A percentile compares a stretch with the other conserved stretches of the same genome.
Conservation (phyloP, 2,113 vertebrate genomes). For the Vidua macroura region DNA sequence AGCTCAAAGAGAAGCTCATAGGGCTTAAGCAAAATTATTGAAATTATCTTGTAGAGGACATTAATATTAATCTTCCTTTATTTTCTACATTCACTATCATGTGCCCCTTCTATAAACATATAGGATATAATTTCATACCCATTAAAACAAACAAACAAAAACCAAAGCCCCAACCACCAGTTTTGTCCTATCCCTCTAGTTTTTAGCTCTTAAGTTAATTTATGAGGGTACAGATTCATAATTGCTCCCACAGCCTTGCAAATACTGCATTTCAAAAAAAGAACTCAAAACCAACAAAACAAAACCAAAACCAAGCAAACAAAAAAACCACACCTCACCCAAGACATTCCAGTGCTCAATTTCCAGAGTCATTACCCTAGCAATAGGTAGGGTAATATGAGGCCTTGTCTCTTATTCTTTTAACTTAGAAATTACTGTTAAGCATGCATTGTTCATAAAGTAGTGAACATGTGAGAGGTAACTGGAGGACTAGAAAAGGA, state of each 20-base stretch:
- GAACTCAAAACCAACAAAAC: neutral
- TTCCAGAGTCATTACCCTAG: neutral
- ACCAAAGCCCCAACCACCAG: neutral
- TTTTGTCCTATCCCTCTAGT: neutral
- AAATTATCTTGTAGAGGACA: neutral
- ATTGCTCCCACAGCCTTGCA: neutral
- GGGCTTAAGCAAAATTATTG: neutral
- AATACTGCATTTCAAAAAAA: neutral
- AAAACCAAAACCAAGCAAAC: neutral
- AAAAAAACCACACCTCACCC: neutral
- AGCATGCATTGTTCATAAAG: neutral
- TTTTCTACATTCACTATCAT: neutral
- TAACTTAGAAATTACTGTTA: neutral
- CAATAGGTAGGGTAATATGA: neutral
- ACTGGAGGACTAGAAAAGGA: neutral
- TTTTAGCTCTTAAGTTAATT: neutral
- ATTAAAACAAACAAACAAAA: neutral
- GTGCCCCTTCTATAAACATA: neutral
- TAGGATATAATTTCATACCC: neutral
- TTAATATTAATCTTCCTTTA: neutral
- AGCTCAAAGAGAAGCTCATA: neutral
- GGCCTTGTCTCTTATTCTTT: neutral
- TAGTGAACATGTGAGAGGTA: neutral
- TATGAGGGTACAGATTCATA: conserved; percentile 9
- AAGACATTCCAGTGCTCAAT: neutral